These are phyloP conservation scores for Strigops habroptila DNA, from an alignment of 2,113 vertebrate species.

Conservation along the genomic window DNA sequence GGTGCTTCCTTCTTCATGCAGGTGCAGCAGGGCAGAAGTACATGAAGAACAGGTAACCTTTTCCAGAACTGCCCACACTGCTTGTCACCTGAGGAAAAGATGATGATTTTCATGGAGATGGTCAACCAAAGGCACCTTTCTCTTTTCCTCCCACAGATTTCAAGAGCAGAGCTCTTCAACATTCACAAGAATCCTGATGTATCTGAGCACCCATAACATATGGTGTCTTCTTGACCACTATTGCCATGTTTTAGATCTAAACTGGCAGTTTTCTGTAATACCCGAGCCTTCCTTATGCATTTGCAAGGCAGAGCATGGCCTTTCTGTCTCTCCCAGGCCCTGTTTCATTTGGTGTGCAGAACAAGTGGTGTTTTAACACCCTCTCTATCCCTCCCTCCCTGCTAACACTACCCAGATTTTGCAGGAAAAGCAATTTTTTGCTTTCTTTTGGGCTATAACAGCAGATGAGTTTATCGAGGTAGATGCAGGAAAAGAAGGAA, in stretches of 20 bases:
- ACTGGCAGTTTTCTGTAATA: background rate
- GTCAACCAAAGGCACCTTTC: background rate
- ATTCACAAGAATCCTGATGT: background rate
- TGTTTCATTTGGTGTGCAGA: background rate
- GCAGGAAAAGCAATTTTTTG: background rate
- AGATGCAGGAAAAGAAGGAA: background rate
- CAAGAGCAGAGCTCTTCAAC: background rate
- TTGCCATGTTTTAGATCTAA: background rate
- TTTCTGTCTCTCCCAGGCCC: background rate
- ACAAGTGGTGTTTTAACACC: background rate
- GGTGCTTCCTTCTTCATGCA: background rate
- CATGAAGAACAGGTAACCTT: background rate
- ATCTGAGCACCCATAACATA: background rate
- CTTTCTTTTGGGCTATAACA: background rate
- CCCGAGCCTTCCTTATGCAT: background rate
- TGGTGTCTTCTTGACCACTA: background rate
- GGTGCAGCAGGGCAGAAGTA: background rate
- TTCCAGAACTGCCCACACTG: background rate
- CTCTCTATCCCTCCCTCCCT: background rate
- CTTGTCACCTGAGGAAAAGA: background rate
- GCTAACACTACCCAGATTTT: background rate
- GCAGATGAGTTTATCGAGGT: background rate
- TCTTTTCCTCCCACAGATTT: background rate
- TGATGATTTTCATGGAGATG: background rate
- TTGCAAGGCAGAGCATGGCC: background rate